phyloP scores from a whole-genome alignment of 2,797 vertebrate species.

The Rhadinocentrus ornatus region DNA sequence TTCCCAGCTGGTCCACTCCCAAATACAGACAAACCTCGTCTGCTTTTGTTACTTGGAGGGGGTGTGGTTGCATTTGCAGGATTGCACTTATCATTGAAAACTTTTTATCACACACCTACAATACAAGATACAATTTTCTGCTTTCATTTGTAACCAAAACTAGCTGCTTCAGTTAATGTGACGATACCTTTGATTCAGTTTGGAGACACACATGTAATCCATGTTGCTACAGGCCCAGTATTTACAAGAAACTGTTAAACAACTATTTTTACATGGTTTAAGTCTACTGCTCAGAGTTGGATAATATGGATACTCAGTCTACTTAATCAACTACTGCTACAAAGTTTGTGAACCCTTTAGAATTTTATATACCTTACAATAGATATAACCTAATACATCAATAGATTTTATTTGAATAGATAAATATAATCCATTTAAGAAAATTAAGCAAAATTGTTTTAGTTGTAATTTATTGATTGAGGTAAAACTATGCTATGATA shows the following conservation, averaged over 20 bases:
- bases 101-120: not conserved
- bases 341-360: not conserved
- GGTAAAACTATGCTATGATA: no score
- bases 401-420: not conserved
- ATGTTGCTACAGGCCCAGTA: not conserved
- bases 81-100: no score
- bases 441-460: no score
- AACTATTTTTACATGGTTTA: not conserved
- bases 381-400: not conserved
- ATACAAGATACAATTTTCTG: not conserved
- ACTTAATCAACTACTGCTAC: not conserved
- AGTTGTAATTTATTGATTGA: no score
- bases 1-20: slow-evolving; percentile 51
- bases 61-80: no score
- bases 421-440: no score
- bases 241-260: not conserved
- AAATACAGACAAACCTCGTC: slow-evolving; percentile 11
- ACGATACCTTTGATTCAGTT: not conserved
- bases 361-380: not conserved
- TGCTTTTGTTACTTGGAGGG: no score
- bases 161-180: not conserved
- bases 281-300: not conserved
- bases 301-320: not conserved
- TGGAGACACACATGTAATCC: not conserved
- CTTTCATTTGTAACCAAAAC: not conserved